phyloP scores from a whole-genome alignment of 1,140 invertebrate species.

The Zaprionus taronus region DNA sequence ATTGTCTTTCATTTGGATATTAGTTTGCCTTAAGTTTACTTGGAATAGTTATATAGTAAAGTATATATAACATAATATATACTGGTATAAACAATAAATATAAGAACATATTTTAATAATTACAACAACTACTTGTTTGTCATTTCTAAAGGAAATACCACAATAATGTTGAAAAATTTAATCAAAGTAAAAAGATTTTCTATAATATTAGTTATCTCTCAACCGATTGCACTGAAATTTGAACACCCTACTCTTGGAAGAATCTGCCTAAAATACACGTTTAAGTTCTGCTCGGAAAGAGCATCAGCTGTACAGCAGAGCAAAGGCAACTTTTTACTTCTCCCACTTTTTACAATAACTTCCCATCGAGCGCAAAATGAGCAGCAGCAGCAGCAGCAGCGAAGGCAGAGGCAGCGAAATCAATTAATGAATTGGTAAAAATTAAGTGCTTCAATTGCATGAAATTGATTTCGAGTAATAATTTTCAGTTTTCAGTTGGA shows the following conservation, averaged over 20 bases:
- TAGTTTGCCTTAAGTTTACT: neutral
- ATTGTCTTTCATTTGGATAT: neutral
- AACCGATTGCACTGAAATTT: neutral
- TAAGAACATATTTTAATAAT: too few species aligned
- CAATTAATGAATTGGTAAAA: conserved; percentile 83
- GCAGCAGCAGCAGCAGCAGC: conserved; percentile 37
- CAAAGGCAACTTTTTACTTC: neutral
- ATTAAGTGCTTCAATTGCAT: conserved; percentile 83
- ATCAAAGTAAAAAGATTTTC: too few species aligned
- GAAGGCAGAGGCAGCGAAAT: conserved; percentile 58
- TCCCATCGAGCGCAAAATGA: conserved; percentile 52
- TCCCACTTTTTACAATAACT: conserved; percentile 53
- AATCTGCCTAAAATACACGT: neutral
- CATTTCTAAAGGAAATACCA: too few species aligned
- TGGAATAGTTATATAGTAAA: too few species aligned
- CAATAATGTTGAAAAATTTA: too few species aligned
- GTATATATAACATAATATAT: too few species aligned
- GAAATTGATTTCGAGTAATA: conserved; percentile 81
- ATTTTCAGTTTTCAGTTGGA: conserved; percentile 65
- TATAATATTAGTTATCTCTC: too few species aligned
- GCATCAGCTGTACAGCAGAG: conserved; percentile 6
- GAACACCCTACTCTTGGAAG: neutral
- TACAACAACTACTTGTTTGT: too few species aligned
- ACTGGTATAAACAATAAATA: neutral
- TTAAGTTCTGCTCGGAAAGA: conserved; percentile 14